A percentile compares a stretch with the other conserved stretches of the same genome.
Conservation (phyloP, 2,888 invertebrate genomes). For the Liodrosophila aerea region DNA sequence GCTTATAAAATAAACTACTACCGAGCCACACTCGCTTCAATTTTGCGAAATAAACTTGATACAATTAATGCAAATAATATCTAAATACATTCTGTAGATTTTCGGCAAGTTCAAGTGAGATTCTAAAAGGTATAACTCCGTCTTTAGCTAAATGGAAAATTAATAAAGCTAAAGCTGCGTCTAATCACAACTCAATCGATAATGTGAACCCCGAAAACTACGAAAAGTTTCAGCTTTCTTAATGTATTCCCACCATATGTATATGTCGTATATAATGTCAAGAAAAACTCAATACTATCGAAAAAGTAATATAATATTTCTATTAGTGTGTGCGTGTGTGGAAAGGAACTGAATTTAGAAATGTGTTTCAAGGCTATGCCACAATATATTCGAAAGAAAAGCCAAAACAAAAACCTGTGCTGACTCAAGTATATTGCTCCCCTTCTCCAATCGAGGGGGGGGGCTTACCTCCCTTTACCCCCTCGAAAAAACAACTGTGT, state of each 20-base stretch:
- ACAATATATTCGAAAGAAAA: conserved; percentile 36
- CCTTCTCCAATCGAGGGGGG: background rate
- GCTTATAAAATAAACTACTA: conserved; percentile 61
- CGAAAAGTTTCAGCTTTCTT: conserved; percentile 33
- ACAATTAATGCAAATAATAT: background rate
- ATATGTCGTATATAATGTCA: background rate
- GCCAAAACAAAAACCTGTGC: conserved; percentile 54
- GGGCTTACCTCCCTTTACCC: background rate
- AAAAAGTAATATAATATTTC: conserved; percentile 19
- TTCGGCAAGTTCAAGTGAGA: conserved; percentile 1
- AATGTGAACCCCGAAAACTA: conserved; percentile 51
- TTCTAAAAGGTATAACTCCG: conserved; percentile 11
- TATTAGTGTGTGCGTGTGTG: conserved; percentile 40
- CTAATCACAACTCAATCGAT: conserved; percentile 61
- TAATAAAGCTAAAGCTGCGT: conserved; percentile 23
- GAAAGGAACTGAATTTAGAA: conserved; percentile 48
- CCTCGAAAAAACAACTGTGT: conserved; percentile 9
- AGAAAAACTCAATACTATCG: conserved; percentile 14
- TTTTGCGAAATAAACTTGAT: conserved; percentile 5
- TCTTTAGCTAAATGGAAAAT: background rate
- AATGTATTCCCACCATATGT: background rate
- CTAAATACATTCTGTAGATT: background rate
- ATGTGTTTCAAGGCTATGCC: conserved; percentile 67
- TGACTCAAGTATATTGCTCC: conserved; percentile 38
- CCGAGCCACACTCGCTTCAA: conserved; percentile 16